Evolutionary conservation across 2,113 vertebrate genomes (phyloP).

Genomic region (Cynocephalus volans): DNA sequence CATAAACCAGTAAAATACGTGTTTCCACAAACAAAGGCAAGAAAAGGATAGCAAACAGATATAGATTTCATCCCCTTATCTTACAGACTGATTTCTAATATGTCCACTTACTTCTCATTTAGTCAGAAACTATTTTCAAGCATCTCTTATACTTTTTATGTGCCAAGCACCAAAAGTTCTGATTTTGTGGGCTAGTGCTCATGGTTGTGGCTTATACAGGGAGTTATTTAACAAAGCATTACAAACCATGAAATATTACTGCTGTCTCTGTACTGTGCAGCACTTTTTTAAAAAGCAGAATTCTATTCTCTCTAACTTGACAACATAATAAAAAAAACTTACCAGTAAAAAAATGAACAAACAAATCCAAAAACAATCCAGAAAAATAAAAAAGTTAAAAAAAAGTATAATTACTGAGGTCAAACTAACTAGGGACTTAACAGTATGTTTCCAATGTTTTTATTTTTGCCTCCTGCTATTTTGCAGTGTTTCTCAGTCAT

Average conservation of each 20-base stretch:
- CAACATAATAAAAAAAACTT: neutral
- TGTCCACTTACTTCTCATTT: neutral
- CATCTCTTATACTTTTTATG: neutral
- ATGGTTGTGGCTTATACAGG: neutral
- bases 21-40: neutral
- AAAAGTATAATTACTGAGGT: neutral
- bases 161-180: neutral
- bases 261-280: neutral
- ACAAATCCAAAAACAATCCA: neutral
- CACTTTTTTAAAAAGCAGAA: neutral
- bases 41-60: neutral
- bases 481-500: neutral
- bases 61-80: accelerated
- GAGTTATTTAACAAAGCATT: neutral
- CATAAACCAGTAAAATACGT: neutral
- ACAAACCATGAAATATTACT: neutral
- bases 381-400: neutral
- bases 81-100: neutral
- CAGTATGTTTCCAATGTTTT: neutral
- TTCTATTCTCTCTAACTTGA: neutral
- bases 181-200: neutral
- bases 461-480: neutral
- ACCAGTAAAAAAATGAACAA: neutral
- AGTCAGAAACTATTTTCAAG: neutral
- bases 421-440: neutral